A percentile compares a stretch with the other conserved stretches of the same genome.
These are phyloP conservation scores for Semotilus atromaculatus DNA, from an alignment of 2,797 vertebrate species.

Conservation along the genomic window DNA sequence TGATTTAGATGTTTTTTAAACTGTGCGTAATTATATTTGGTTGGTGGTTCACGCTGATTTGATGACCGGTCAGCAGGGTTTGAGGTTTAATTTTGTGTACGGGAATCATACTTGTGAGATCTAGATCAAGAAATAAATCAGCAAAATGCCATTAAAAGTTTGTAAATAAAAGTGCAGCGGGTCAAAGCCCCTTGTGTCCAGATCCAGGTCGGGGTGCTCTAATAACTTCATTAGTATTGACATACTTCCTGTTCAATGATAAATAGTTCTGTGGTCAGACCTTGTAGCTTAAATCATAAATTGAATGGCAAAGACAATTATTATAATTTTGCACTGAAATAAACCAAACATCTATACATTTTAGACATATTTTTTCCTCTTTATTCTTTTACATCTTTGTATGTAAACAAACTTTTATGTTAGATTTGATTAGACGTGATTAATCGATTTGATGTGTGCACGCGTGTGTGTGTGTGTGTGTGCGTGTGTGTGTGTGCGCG, in stretches of 20 bases:
- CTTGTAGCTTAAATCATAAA: slow-evolving; percentile 1
- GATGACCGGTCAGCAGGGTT: slow-evolving; percentile 1
- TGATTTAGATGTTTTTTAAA: slow-evolving; percentile 66
- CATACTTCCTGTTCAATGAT: slow-evolving; percentile 76
- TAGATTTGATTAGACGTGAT: too few species aligned
- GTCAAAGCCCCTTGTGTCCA: slow-evolving; percentile 73
- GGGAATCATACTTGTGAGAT: neutral
- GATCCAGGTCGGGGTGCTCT: slow-evolving; percentile 84
- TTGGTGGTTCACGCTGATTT: slow-evolving; percentile 55
- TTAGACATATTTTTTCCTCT: neutral
- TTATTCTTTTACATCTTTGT: too few species aligned
- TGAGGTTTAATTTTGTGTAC: neutral
- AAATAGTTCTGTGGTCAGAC: slow-evolving; percentile 75
- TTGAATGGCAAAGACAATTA: neutral
- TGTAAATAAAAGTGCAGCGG: slow-evolving; percentile 65
- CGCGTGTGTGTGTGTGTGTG: too few species aligned
- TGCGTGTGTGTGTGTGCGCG: too few species aligned
- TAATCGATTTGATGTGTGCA: too few species aligned
- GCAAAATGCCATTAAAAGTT: slow-evolving; percentile 61
- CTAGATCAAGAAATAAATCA: neutral
- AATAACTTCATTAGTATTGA: slow-evolving; percentile 87
- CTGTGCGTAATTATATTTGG: slow-evolving; percentile 3
- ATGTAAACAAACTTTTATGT: too few species aligned
- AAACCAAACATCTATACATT: neutral
- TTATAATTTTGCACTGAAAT: neutral